phyloP scores from a whole-genome alignment of 2,113 vertebrate genomes.

The Silurus asotus region DNA sequence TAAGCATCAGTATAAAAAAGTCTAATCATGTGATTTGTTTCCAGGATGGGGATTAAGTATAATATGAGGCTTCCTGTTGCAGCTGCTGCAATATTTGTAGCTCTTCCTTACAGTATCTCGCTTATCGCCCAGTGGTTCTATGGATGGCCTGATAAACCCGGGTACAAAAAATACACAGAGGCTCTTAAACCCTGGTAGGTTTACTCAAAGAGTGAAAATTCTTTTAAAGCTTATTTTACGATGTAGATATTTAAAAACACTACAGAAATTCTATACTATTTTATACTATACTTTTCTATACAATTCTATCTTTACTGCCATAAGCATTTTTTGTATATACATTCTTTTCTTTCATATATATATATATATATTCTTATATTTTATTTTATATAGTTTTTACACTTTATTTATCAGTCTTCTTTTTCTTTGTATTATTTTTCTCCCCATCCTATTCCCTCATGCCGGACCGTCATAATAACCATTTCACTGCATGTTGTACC shows the following conservation, averaged over 20 bases:
- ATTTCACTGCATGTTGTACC: no score
- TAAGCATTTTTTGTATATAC: no score
- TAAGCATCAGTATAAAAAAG: background rate
- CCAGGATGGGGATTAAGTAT: conserved; percentile 41
- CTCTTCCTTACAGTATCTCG: conserved; percentile 68
- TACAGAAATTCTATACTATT: no score
- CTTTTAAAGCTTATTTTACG: background rate
- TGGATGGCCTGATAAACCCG: conserved; percentile 71
- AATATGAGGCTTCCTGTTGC: conserved; percentile 62
- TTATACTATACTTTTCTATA: no score
- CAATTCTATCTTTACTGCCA: no score
- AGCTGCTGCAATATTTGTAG: conserved; percentile 62
- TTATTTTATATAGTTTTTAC: no score
- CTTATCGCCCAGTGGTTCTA: conserved; percentile 67
- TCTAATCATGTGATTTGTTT: background rate
- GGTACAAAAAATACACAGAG: conserved; percentile 72
- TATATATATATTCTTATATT: no score
- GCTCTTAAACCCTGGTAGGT: conserved; percentile 71
- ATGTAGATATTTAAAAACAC: background rate
- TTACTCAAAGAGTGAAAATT: background rate
- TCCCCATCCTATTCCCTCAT: no score
- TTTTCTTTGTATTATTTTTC: no score
- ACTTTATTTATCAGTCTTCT: no score
- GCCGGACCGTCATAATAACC: no score
- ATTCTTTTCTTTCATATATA: no score